Evolutionary conservation across 2,113 vertebrate genomes (phyloP).

Genomic region (Zonotrichia leucophrys): DNA sequence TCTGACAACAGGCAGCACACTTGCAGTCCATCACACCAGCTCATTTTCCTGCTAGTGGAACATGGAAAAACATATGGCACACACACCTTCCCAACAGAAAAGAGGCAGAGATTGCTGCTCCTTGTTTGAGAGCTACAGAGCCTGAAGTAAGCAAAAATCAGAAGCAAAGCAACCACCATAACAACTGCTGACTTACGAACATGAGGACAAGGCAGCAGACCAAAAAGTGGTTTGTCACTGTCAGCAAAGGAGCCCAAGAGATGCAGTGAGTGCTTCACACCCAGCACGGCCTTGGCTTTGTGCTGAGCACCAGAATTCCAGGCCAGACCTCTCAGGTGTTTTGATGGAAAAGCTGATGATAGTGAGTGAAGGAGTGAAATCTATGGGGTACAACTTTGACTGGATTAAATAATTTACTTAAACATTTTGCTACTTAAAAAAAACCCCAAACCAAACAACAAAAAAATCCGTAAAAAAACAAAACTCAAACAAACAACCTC

Average conservation of each 20-base stretch:
- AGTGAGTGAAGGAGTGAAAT: not conserved
- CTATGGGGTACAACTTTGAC: not conserved
- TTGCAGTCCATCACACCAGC: not conserved
- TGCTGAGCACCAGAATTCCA: not conserved
- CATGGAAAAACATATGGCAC: no score
- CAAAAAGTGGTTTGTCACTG: not conserved
- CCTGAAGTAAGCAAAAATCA: not conserved
- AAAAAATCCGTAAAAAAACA: not conserved
- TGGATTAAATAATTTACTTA: not conserved
- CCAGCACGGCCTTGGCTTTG: not conserved
- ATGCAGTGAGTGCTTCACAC: not conserved
- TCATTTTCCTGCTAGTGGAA: not conserved
- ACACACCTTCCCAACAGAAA: not conserved
- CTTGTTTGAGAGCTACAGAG: not conserved
- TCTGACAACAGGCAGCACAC: not conserved
- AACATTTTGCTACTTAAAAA: not conserved
- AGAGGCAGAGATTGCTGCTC: not conserved
- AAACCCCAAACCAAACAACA: not conserved
- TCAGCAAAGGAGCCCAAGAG: not conserved
- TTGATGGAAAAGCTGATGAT: not conserved
- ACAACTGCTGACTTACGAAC: not conserved
- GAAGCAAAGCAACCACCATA: not conserved
- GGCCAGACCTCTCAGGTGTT: not conserved
- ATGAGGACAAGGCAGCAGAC: not conserved
- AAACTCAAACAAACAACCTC: not conserved